phyloP scores from a whole-genome alignment of 2,888 invertebrate species.

The Cataglyphis altisquamis region DNA sequence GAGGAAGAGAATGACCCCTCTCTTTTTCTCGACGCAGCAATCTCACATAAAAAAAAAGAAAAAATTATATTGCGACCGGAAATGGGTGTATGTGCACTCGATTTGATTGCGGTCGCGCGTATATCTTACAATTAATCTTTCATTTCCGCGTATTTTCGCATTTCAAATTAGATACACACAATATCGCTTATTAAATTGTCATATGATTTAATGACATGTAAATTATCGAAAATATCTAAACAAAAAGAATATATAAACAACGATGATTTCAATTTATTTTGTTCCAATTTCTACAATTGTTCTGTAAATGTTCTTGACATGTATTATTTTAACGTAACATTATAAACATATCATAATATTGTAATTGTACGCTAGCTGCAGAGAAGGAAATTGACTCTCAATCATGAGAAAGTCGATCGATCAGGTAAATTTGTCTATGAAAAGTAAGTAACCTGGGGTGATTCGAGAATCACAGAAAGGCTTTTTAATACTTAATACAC shows the following conservation, averaged over 20 bases:
- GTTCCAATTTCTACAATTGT: neutral
- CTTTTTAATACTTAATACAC: conserved; percentile 34
- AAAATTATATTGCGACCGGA: neutral
- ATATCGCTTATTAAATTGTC: neutral
- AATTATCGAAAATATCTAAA: neutral
- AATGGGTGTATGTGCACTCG: neutral
- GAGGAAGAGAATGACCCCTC: conserved; percentile 40
- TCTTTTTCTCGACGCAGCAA: conserved; percentile 10
- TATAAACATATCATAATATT: neutral
- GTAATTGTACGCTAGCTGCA: neutral
- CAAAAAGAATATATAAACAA: neutral
- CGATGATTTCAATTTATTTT: neutral
- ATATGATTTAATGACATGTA: neutral
- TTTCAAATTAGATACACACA: neutral
- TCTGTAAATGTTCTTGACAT: neutral
- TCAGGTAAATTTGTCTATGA: conserved; percentile 1
- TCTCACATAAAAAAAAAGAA: conserved; percentile 10
- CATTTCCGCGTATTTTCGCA: conserved; percentile 25
- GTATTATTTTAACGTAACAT: neutral
- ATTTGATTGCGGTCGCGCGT: conserved; percentile 19
- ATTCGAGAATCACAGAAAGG: conserved; percentile 32
- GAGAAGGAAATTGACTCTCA: neutral
- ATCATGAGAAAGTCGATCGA: conserved; percentile 38
- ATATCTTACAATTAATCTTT: neutral
- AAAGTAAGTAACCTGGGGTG: neutral